Percentiles rank a stretch among this genome's conserved stretches.
phyloP scores from a whole-genome alignment of 1,140 invertebrate genomes.

The Pollicipes pollicipes region DNA sequence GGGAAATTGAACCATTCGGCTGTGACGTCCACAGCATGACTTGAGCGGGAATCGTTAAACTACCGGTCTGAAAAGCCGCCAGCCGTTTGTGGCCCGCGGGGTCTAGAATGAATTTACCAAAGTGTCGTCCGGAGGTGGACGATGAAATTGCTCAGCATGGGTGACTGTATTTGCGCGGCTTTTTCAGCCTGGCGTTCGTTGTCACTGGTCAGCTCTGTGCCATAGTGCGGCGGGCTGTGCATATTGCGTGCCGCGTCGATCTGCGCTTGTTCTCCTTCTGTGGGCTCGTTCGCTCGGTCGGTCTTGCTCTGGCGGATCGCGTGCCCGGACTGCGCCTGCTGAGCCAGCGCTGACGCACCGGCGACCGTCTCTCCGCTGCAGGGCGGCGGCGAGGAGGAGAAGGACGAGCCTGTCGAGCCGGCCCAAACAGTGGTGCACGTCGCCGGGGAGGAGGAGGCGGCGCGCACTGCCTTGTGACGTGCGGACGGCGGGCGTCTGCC shows the following conservation, averaged over 20 bases:
- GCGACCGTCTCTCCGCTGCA: neutral
- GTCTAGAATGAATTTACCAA: no score
- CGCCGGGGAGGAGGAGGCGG: neutral
- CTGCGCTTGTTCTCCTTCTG: no score
- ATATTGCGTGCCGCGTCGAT: neutral
- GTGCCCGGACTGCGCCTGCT: neutral
- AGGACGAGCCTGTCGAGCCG: neutral
- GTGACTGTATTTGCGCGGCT: no score
- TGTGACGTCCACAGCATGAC: no score
- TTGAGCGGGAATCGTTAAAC: no score
- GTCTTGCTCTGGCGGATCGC: neutral
- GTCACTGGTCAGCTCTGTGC: neutral
- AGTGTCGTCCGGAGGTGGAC: no score
- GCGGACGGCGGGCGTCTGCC: neutral
- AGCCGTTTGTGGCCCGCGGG: no score
- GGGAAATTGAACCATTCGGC: no score
- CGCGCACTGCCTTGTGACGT: neutral
- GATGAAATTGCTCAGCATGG: no score
- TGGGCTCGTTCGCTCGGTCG: no score
- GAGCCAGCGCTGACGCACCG: neutral
- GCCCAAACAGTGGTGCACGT: neutral
- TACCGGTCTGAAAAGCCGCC: no score
- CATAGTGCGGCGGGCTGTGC: neutral
- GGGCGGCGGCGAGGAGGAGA: neutral
- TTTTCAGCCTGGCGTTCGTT: no score